Base-by-base conservation (phyloP, 2,113 vertebrate genomes). In the Tupaia tana region DNA sequence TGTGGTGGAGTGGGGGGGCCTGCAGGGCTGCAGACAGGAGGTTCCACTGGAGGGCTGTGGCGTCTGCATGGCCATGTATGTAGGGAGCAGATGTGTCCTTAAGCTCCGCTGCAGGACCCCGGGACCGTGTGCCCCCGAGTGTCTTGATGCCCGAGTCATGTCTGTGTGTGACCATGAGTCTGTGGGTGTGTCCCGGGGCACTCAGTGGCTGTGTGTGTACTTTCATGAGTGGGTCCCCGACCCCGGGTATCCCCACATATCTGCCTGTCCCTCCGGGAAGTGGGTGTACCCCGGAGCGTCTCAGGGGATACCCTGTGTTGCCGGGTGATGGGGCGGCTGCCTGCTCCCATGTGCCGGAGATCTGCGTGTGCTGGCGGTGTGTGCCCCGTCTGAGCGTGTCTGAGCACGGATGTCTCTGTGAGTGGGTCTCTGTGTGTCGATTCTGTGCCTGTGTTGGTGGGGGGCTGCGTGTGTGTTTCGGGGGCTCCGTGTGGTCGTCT, bases 111-210 rank as follows among this genome's bases (percentile, higher is more conserved):
- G 31, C 56, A 85, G 66, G 71, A 29, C 88, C 85, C 31, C 1
- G 22, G 88, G 66, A 63, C 74, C 29, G 52, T 43, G 56, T 22
- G 86, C 58, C 59, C 77, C 82, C 0, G 0, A 2, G 4, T 59
- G n/a, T 77, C 93, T 75, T 88, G 64, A 86, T 22, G 22, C 91
- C 78, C 7, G 58, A 92, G 75, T 91, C 93, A 69, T 11, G 61
- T 34, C 63, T 82, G 12, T 54, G 24, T 84, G 86, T 29, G 87
- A 56, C 80, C 58, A 27, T 2, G 43, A 69, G 24, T 61, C n/a
- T 58, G 54, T 43, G 56, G 61, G 93, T 91, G 69, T 92, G 78
- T 93, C 93, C 75, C 27, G 66, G 64, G 12, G 75, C 13, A 52
- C 10, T 7, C 0, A 1, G 89, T 9, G 24, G 77, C 61, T 71